phyloP scores from a whole-genome alignment of 2,888 invertebrate species.

The Zaprionus bogoriensis region DNA sequence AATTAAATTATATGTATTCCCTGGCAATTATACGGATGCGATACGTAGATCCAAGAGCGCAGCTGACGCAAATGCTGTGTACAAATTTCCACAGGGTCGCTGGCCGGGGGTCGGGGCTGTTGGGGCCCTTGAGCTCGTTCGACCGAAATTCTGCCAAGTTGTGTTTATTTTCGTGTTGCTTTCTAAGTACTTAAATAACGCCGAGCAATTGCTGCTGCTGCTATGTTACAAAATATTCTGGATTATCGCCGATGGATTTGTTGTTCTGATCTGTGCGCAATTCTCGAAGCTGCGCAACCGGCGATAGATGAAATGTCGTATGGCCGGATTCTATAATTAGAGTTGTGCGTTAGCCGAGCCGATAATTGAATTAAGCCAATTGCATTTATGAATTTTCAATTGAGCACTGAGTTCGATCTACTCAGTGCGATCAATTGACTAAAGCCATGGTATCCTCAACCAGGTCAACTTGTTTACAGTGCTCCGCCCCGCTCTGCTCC shows the following conservation, averaged over 20 bases:
- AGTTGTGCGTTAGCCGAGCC: constrained; percentile 13
- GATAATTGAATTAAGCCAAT: constrained; percentile 62
- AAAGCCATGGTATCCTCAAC: background rate
- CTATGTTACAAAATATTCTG: constrained; percentile 51
- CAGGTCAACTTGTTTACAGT: constrained; percentile 31
- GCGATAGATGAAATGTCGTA: constrained; percentile 44
- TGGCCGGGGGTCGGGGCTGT: background rate
- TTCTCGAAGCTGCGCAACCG: constrained; percentile 47
- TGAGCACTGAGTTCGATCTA: constrained; percentile 16
- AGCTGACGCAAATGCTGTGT: constrained; percentile 60
- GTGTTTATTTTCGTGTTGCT: constrained; percentile 33
- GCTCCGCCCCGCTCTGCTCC: background rate
- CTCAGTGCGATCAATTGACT: constrained; percentile 11
- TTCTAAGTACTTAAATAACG: constrained; percentile 47
- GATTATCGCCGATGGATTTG: constrained; percentile 54
- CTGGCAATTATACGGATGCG: constrained; percentile 40
- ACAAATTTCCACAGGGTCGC: constrained; percentile 50
- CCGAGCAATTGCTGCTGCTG: constrained; percentile 52
- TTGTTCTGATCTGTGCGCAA: constrained; percentile 10
- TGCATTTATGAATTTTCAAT: constrained; percentile 39
- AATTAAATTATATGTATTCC: constrained; percentile 62
- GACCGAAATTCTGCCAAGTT: constrained; percentile 23
- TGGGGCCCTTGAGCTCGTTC: constrained; percentile 15
- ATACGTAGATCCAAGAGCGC: constrained; percentile 59
- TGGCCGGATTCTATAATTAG: constrained; percentile 52